A percentile compares a stretch with the other conserved stretches of the same genome.
Evolutionary conservation across 2,797 vertebrate genomes (phyloP).

Genomic region (Menidia menidia): DNA sequence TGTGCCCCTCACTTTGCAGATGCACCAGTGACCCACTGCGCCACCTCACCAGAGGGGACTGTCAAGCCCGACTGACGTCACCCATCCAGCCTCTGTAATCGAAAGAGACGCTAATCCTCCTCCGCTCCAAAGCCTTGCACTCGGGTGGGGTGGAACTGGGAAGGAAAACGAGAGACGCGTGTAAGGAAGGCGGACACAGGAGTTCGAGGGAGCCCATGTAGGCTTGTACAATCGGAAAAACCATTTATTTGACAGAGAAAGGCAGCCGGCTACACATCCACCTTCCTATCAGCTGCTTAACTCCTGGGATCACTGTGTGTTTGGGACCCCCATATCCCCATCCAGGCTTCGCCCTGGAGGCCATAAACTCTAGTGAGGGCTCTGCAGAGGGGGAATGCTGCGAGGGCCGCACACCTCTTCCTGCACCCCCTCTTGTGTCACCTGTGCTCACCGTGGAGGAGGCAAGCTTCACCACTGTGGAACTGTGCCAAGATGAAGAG

Average conservation of each 20-base stretch:
- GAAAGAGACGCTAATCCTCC: conserved; percentile 85
- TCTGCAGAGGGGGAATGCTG: conserved; percentile 76
- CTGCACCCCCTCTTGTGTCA: conserved; percentile 54
- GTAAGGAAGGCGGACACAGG: conserved; percentile 62
- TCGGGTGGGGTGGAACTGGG: conserved; percentile 81
- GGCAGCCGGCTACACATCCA: conserved; percentile 2
- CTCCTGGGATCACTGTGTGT: conserved; percentile 29
- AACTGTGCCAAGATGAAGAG: conserved; percentile 71
- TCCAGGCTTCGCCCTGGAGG: conserved; percentile 76
- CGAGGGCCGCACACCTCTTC: conserved; percentile 63
- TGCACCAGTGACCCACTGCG: conserved; percentile 47
- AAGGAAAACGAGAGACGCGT: conserved; percentile 69
- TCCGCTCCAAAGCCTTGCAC: conserved; percentile 90
- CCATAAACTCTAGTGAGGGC: conserved; percentile 67
- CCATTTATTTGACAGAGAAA: conserved; percentile 23
- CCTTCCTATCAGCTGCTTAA: conserved; percentile 15
- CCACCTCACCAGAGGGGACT: conserved; percentile 65
- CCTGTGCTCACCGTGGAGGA: conserved; percentile 55
- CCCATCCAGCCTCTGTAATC: conserved; percentile 75
- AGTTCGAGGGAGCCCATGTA: conserved; percentile 24
- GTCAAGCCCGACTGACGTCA: conserved; percentile 79
- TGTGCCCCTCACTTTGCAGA: conserved; percentile 46
- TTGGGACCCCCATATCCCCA: conserved; percentile 10
- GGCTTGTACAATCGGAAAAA: conserved; percentile 19
- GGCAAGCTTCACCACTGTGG: conserved; percentile 63